Conservation (phyloP, 1,140 invertebrate genomes). For the Gerris buenoi region DNA sequence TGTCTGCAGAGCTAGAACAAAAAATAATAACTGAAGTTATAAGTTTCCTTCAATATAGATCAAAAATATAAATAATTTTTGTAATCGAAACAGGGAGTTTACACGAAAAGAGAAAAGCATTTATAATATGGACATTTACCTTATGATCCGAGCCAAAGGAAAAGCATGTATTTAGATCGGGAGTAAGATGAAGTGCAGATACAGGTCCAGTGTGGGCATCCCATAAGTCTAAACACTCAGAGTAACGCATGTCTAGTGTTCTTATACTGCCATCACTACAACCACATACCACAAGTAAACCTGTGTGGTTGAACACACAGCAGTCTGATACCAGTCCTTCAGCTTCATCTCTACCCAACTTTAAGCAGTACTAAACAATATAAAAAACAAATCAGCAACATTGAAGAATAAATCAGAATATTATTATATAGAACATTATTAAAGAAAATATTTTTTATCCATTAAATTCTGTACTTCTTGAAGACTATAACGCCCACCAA, state of each 20-base stretch:
- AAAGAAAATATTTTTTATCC: too few relatives aligned
- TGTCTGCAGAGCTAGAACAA: slow-evolving; percentile 20
- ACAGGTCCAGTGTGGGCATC: slow-evolving; percentile 20
- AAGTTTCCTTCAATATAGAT: too few relatives aligned
- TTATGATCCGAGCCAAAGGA: slow-evolving; percentile 22
- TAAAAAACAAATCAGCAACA: not conserved
- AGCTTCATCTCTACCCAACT: slow-evolving; percentile 9
- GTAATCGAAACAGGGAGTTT: too few relatives aligned
- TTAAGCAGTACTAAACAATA: slow-evolving; percentile 9
- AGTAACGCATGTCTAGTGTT: slow-evolving; percentile 40
- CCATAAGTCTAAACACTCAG: slow-evolving; percentile 39
- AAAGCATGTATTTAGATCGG: slow-evolving; percentile 23
- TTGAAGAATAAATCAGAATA: too few relatives aligned
- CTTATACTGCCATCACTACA: slow-evolving; percentile 42
- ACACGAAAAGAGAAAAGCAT: too few relatives aligned
- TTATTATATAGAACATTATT: too few relatives aligned
- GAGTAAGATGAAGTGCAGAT: slow-evolving; percentile 18
- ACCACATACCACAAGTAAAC: slow-evolving; percentile 45
- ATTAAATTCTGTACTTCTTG: too few relatives aligned
- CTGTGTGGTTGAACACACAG: slow-evolving; percentile 47
- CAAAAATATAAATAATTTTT: too few relatives aligned
- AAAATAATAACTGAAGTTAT: too few relatives aligned
- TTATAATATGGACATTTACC: too few relatives aligned
- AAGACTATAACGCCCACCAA: too few relatives aligned
- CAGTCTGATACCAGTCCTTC: slow-evolving; percentile 26